Evolutionary conservation across 2,113 vertebrate species (phyloP), one percentile per base, ranked within the genome.

Genomic region (Paraplagusia blochii): DNA sequence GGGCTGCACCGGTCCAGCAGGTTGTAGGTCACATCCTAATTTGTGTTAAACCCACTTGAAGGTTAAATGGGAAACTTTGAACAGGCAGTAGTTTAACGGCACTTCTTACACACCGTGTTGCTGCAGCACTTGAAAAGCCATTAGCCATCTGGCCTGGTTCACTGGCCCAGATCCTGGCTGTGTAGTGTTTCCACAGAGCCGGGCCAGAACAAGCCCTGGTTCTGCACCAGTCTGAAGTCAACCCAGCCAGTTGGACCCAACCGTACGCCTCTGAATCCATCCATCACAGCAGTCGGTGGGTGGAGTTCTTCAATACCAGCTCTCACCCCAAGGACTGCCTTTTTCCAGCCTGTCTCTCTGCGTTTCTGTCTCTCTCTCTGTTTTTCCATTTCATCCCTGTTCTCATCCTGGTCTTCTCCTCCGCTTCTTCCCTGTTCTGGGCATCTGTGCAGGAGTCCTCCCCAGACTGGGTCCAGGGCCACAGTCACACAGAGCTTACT

Each of bases 171-270:
- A 55, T 73, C 79, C 70, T 55, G 44, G 40, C 59, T 81, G 72
- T 70, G 74, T 77, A 68, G 75, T 63, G 43, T 82, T 84, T 88
- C 74, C 73, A 78, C 52, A 45, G 40, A 51, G 29, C 40, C 39
- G 65, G 66, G 51, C 72, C 69, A 79, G 56, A 72, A 61, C 66
- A 49, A 45, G 63, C 55, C 40, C 45, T 34, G 16, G 22, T 72
- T 39, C 58, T 67, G 51, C 58, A 73, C 64, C 68, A 63, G 64
- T 77, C 50, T 72, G 58, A n/a, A n/a, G n/a, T n/a, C n/a, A n/a
- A n/a, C n/a, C n/a, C n/a, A n/a, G 65, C 79, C 81, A 80, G 49
- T 9, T 73, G 53, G 70, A 73, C 46, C 17, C 12, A 40, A 40
- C 36, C 2, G 39, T 58, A n/a, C n/a, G n/a, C 60, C 58, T 72